Evolutionary conservation across 2,113 vertebrate genomes (phyloP).

Genomic region (Motacilla alba): DNA sequence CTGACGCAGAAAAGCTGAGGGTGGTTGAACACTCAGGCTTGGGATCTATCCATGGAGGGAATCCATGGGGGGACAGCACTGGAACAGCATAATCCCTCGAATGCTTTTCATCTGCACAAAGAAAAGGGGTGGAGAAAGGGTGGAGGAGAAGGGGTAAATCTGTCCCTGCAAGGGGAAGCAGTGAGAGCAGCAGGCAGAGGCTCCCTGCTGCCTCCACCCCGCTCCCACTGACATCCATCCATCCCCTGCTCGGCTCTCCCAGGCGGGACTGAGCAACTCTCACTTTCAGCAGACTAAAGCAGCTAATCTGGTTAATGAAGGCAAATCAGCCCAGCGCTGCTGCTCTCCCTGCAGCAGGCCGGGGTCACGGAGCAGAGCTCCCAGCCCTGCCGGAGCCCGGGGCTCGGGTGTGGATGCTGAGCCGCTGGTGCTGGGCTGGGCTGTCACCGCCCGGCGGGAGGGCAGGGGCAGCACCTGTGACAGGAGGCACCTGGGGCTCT

Average conservation of each 20-base stretch:
- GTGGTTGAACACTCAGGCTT: neutral
- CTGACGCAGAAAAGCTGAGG: neutral
- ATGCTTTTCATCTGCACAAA: neutral
- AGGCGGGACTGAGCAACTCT: neutral
- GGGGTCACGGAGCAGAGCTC: neutral
- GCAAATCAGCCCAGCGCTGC: neutral
- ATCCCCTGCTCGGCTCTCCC: neutral
- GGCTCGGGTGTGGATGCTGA: neutral
- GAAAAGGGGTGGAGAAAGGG: neutral
- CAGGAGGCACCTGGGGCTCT: neutral
- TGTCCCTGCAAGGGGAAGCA: neutral
- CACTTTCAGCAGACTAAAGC: slow-evolving; percentile 23
- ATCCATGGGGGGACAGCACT: neutral
- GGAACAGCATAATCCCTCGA: accelerated
- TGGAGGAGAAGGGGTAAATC: neutral
- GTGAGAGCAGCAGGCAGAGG: neutral
- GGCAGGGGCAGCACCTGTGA: accelerated
- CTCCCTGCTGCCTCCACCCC: neutral
- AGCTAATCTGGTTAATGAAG: slow-evolving; percentile 19
- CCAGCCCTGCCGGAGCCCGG: neutral
- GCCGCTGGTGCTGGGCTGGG: neutral
- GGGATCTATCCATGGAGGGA: neutral
- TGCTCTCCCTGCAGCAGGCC: neutral
- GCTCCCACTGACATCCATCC: neutral
- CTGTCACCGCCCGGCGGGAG: accelerated